phyloP scores from a whole-genome alignment of 2,797 vertebrate species.

The Triplophysa bombifrons region DNA sequence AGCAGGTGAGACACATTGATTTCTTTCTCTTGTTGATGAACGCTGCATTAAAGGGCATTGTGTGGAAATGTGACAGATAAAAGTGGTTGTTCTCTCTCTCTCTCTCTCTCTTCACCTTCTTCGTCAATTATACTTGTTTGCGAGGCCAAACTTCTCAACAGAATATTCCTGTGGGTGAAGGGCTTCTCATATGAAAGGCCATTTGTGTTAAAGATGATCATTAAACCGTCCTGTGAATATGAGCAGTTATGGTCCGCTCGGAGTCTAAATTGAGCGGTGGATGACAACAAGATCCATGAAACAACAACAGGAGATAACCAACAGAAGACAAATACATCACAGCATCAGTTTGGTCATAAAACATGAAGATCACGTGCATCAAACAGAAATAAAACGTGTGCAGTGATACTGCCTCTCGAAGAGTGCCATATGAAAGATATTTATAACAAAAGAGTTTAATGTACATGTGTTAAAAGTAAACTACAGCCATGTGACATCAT shows the following conservation, averaged over 20 bases:
- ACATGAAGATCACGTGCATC: neutral
- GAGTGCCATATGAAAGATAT: too few relatives aligned
- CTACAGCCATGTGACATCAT: too few relatives aligned
- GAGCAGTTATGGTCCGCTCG: slow-evolving; percentile 50
- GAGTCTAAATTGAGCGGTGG: neutral
- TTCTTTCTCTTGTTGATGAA: slow-evolving; percentile 70
- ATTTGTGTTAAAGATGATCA: slow-evolving; percentile 61
- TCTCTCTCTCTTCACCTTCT: neutral
- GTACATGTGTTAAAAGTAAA: too few relatives aligned
- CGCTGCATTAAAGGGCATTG: slow-evolving; percentile 71
- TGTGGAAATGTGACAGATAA: slow-evolving; percentile 73
- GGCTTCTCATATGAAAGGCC: slow-evolving; percentile 8
- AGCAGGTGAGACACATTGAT: slow-evolving; percentile 62
- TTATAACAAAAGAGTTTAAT: too few relatives aligned
- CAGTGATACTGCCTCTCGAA: too few relatives aligned
- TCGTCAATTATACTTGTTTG: slow-evolving; percentile 8
- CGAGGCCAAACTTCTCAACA: slow-evolving; percentile 33
- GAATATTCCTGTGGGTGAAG: slow-evolving; percentile 30
- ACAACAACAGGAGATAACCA: slow-evolving; percentile 3
- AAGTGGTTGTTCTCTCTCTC: slow-evolving; percentile 33
- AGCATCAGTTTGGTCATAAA: neutral
- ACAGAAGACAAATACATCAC: neutral
- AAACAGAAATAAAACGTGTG: too few relatives aligned
- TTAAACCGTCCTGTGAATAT: slow-evolving; percentile 56
- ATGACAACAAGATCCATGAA: slow-evolving; percentile 26